These are phyloP conservation scores for Ctenicera cuprea DNA, from an alignment of 2,888 invertebrate genomes.

Conservation along the genomic window DNA sequence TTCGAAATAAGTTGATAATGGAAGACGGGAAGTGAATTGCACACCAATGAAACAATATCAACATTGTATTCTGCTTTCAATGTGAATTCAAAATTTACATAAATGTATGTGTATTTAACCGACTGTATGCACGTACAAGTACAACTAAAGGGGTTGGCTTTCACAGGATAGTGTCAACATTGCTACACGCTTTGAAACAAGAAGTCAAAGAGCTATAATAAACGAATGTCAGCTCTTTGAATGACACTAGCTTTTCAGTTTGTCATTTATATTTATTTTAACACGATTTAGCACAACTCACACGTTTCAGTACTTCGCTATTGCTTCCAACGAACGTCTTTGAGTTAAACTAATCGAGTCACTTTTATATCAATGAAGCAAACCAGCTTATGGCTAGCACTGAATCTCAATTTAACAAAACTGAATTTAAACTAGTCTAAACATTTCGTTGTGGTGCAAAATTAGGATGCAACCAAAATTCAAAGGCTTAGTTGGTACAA, in stretches of 20 bases:
- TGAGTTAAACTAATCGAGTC: not conserved
- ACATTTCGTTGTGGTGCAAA: no score
- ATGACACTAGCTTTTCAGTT: slow-evolving; percentile 9
- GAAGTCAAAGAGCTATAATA: slow-evolving; percentile 15
- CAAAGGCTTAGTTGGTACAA: no score
- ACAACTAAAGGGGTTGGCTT: slow-evolving; percentile 8
- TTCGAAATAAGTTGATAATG: not conserved
- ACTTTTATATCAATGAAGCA: slow-evolving; percentile 4
- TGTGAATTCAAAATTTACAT: slow-evolving; percentile 19
- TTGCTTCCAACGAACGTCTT: slow-evolving; percentile 4
- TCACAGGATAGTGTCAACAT: slow-evolving; percentile 10
- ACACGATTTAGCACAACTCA: slow-evolving; percentile 1
- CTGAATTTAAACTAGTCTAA: not conserved
- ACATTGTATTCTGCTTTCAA: slow-evolving; percentile 19
- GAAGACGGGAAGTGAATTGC: slow-evolving; percentile 1
- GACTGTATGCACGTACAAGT: slow-evolving; percentile 24
- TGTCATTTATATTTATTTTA: slow-evolving; percentile 23
- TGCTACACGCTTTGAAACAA: slow-evolving; percentile 15
- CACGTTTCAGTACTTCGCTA: not conserved
- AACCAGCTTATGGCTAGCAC: not conserved
- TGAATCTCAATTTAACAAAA: not conserved
- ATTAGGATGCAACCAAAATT: no score
- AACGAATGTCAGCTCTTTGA: slow-evolving; percentile 12
- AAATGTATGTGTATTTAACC: slow-evolving; percentile 23
- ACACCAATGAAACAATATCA: slow-evolving; percentile 12